These are phyloP conservation scores for Oryzias woworae DNA, from an alignment of 2,113 vertebrate genomes.

Conservation along the genomic window DNA sequence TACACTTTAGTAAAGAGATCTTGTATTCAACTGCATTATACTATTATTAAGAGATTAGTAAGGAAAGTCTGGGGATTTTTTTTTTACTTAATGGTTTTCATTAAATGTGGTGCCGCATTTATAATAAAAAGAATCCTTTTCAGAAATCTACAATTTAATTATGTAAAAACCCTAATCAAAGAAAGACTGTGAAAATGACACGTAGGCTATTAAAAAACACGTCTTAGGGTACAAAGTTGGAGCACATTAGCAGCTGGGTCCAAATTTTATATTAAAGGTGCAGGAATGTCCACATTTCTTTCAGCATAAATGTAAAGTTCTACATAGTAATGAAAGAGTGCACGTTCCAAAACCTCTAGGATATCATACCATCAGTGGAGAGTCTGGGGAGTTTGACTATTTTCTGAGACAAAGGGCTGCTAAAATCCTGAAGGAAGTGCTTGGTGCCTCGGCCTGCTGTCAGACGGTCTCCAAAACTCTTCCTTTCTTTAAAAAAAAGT, in stretches of 20 bases:
- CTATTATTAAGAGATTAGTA: slow-evolving; percentile 30
- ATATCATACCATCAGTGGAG: slow-evolving; percentile 80
- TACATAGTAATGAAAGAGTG: neutral
- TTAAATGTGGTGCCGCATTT: too few species aligned
- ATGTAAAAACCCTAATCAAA: too few species aligned
- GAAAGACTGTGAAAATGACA: too few species aligned
- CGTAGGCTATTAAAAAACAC: too few species aligned
- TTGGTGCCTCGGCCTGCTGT: slow-evolving; percentile 80
- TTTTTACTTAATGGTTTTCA: too few species aligned
- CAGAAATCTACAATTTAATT: too few species aligned
- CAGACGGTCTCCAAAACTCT: slow-evolving; percentile 77
- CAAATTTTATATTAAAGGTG: too few species aligned
- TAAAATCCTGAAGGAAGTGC: slow-evolving; percentile 83
- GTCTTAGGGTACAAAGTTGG: too few species aligned
- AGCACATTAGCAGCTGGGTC: too few species aligned
- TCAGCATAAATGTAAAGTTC: neutral
- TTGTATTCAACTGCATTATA: slow-evolving; percentile 28
- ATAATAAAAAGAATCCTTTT: too few species aligned
- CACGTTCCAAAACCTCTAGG: neutral
- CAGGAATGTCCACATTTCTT: too few species aligned
- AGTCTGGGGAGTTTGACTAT: slow-evolving; percentile 82
- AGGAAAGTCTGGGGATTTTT: slow-evolving; percentile 13
- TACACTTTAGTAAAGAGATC: slow-evolving; percentile 13
- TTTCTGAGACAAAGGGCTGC: slow-evolving; percentile 81
- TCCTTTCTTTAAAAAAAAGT: slow-evolving; percentile 77